These are phyloP conservation scores for Pseudomyrmex concolor DNA, from an alignment of 1,140 invertebrate genomes.

Conservation along the genomic window DNA sequence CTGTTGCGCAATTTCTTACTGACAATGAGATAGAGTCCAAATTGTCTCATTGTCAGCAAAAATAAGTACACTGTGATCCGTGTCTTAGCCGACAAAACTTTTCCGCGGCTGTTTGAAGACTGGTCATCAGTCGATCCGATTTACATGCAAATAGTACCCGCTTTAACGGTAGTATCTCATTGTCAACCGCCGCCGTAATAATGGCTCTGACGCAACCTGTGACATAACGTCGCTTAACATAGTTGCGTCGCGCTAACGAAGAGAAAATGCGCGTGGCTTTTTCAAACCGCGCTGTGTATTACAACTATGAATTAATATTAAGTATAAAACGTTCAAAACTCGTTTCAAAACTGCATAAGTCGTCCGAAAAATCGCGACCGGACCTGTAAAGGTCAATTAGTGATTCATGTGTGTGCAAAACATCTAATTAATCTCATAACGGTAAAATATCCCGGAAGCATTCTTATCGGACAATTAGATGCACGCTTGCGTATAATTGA, in stretches of 20 bases:
- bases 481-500: slow-evolving; percentile 43
- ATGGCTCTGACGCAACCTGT: slow-evolving; percentile 41
- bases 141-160: slow-evolving; percentile 61
- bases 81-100: slow-evolving; percentile 9
- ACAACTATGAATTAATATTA: no score
- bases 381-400: background rate
- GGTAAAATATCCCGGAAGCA: slow-evolving; percentile 40
- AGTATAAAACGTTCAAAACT: no score
- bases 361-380: no score
- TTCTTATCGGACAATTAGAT: slow-evolving; percentile 48
- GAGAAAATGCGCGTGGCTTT: slow-evolving; percentile 12
- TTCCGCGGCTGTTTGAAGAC: slow-evolving; percentile 8
- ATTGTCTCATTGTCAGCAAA: background rate
- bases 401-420: background rate
- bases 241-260: slow-evolving; percentile 13
- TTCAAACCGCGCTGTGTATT: background rate
- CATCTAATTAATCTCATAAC: slow-evolving; percentile 17
- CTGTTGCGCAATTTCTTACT: slow-evolving; percentile 44
- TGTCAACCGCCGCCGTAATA: slow-evolving; percentile 38
- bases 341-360: no score
- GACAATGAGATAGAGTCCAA: slow-evolving; percentile 10
- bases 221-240: slow-evolving; percentile 53
- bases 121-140: slow-evolving; percentile 33
- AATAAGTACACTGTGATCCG: slow-evolving; percentile 1
- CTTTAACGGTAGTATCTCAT: slow-evolving; percentile 41